These are phyloP conservation scores for Protobothrops mucrosquamatus DNA, from an alignment of 2,113 vertebrate species.

Conservation along the genomic window DNA sequence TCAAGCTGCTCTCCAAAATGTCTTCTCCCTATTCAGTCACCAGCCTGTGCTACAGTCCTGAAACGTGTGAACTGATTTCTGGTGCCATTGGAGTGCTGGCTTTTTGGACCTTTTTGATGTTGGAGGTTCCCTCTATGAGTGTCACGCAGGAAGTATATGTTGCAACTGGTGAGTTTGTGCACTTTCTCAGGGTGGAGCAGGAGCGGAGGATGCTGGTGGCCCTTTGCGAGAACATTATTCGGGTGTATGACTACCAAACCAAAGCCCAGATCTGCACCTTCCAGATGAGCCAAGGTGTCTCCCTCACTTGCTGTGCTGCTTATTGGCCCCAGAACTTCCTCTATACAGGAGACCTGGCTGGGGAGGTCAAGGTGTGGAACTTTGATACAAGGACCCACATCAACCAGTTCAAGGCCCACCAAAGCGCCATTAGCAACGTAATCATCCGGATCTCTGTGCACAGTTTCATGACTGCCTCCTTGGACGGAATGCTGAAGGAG, in stretches of 20 bases:
- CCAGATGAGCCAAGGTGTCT: constrained; percentile 31
- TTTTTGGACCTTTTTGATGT: constrained; percentile 55
- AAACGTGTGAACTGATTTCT: constrained; percentile 56
- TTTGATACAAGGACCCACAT: background rate
- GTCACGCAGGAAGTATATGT: constrained; percentile 30
- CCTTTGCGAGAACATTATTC: constrained; percentile 58
- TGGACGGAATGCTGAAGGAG: constrained; percentile 63
- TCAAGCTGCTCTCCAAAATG: constrained; percentile 32
- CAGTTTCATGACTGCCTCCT: constrained; percentile 61
- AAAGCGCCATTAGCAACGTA: constrained; percentile 38
- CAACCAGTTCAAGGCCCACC: constrained; percentile 62
- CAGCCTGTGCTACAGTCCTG: constrained; percentile 62
- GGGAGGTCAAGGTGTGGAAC: constrained; percentile 61
- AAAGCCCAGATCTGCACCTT: constrained; percentile 15
- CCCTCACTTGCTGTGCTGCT: constrained; percentile 50
- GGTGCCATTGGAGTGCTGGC: constrained; percentile 55
- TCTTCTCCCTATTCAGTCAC: constrained; percentile 55
- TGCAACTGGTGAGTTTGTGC: constrained; percentile 47
- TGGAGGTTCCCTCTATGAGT: constrained; percentile 30
- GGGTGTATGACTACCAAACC: constrained; percentile 40
- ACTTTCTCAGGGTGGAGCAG: constrained; percentile 42
- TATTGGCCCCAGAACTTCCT: constrained; percentile 42
- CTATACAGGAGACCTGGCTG: constrained; percentile 57
- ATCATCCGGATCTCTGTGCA: constrained; percentile 40
- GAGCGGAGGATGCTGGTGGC: constrained; percentile 45